Evolutionary conservation across 2,113 vertebrate genomes (phyloP).

Genomic region (Balaenoptera acutorostrata): DNA sequence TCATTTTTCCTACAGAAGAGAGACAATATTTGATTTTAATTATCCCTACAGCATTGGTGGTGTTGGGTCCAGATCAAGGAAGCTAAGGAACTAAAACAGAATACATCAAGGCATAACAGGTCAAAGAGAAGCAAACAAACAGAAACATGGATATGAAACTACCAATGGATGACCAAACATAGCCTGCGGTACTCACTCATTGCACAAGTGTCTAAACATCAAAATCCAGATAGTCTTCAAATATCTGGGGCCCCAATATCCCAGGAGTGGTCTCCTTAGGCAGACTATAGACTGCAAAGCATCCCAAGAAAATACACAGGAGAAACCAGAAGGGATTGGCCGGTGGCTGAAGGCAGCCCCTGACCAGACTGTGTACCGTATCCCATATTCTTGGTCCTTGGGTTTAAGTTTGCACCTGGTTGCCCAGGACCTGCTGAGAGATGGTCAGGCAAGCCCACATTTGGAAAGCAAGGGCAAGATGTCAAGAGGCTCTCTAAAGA

Average conservation of each 20-base stretch:
- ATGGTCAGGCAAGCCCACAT: not conserved
- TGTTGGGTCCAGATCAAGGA: not conserved
- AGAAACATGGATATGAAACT: not conserved
- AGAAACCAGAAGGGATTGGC: not conserved
- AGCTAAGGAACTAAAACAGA: not conserved
- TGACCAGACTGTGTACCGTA: not conserved
- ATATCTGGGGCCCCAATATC: not conserved
- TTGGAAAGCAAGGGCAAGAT: not conserved
- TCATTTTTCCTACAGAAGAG: not conserved
- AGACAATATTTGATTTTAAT: constrained; percentile 53
- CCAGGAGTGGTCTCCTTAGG: not conserved
- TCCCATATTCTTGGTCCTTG: not conserved
- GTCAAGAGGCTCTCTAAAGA: constrained; percentile 35
- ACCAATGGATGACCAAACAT: not conserved
- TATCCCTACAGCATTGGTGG: not conserved
- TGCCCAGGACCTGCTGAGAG: not conserved
- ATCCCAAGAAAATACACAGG: not conserved
- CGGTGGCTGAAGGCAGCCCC: not conserved
- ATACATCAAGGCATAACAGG: not conserved
- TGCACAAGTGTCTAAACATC: not conserved
- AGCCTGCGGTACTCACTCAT: not conserved
- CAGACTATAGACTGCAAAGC: not conserved
- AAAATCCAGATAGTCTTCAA: not conserved
- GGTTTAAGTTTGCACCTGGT: not conserved
- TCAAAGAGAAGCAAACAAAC: not conserved